Conservation (phyloP, 2,888 invertebrate genomes). For the Protophormia terraenovae region DNA sequence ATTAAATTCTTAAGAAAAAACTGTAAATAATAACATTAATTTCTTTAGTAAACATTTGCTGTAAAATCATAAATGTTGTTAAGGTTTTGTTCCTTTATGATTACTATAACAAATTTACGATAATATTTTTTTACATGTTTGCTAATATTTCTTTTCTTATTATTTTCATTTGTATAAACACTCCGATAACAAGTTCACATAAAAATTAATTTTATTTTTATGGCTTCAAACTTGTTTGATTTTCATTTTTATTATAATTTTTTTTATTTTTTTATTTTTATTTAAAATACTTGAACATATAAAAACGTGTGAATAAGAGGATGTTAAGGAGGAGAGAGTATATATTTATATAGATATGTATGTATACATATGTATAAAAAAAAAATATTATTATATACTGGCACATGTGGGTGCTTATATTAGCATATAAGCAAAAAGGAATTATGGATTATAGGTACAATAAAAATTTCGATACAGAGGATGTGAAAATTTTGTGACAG, state of each 20-base stretch:
- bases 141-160: background rate
- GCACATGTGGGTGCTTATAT: too few species aligned
- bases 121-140: constrained; percentile 21
- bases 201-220: constrained; percentile 34
- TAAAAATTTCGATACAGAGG: too few species aligned
- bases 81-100: background rate
- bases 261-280: background rate
- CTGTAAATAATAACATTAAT: background rate
- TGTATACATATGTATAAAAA: background rate
- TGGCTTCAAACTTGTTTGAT: constrained; percentile 38
- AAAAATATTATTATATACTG: background rate
- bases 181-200: constrained; percentile 22
- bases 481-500: too few species aligned
- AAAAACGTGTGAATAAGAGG: background rate
- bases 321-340: background rate
- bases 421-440: background rate
- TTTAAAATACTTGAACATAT: background rate
- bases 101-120: background rate
- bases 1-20: too few species aligned
- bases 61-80: background rate
- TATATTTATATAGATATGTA: background rate
- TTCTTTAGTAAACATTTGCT: background rate
- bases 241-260: constrained; percentile 21
- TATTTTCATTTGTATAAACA: background rate
- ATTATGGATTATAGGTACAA: background rate